Conservation (phyloP, 2,797 vertebrate genomes). For the Takifugu ocellatus region DNA sequence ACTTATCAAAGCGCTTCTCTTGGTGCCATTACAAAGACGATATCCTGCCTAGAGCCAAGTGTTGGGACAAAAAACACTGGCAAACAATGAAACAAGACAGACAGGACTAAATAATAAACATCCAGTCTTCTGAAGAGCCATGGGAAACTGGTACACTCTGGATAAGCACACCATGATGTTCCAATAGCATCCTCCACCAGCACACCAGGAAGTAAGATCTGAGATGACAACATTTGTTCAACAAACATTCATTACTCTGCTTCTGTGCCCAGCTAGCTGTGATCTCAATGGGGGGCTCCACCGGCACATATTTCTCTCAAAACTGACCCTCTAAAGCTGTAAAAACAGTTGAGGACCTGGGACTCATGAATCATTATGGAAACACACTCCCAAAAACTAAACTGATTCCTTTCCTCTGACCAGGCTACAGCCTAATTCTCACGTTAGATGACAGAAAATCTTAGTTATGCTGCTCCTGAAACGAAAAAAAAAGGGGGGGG, state of each 20-base stretch:
- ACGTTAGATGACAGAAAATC: not conserved
- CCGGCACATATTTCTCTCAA: not conserved
- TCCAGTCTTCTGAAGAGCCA: slow-evolving; percentile 56
- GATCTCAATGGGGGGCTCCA: not conserved
- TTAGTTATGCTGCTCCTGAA: not conserved
- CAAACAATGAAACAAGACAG: slow-evolving; percentile 65
- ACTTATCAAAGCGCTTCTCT: slow-evolving; percentile 54
- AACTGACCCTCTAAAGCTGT: slow-evolving; percentile 1
- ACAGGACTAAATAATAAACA: slow-evolving; percentile 60
- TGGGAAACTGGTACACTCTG: slow-evolving; percentile 61
- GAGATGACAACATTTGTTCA: slow-evolving; percentile 39
- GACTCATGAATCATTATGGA: not conserved
- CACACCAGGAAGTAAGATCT: slow-evolving; percentile 61
- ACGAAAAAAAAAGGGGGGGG: slow-evolving; percentile 9
- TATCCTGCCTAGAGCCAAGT: slow-evolving; percentile 52
- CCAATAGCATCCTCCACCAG: slow-evolving; percentile 40
- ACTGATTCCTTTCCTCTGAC: not conserved
- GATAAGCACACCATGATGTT: slow-evolving; percentile 51
- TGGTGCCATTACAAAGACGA: slow-evolving; percentile 44
- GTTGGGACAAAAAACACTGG: slow-evolving; percentile 42
- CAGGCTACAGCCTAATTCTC: not conserved
- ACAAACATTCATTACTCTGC: slow-evolving; percentile 49
- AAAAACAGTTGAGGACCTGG: not conserved
- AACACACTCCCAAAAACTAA: not conserved
- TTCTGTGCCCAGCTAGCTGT: slow-evolving; percentile 39